Evolutionary conservation across 2,113 vertebrate species (phyloP).

Genomic region (Thryonomys swinderianus): DNA sequence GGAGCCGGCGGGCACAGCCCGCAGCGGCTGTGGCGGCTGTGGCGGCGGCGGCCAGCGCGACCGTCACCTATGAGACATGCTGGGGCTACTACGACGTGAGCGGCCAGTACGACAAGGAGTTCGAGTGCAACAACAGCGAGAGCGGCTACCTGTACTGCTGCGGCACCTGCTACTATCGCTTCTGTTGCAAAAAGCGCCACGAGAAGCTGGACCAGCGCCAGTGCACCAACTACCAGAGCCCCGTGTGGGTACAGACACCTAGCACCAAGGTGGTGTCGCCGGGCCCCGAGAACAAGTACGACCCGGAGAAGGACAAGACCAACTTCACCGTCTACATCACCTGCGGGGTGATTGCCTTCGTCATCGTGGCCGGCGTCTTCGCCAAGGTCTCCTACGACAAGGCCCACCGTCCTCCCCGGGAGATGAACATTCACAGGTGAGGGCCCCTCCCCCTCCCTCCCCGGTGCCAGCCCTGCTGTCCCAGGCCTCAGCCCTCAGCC

Average conservation of each 20-base stretch:
- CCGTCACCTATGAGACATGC: slow-evolving; percentile 92
- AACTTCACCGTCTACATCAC: slow-evolving; percentile 99
- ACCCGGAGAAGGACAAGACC: slow-evolving; percentile 96
- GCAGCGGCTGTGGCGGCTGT: slow-evolving; percentile 82
- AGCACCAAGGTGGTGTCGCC: slow-evolving; percentile 86
- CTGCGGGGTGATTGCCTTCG: slow-evolving; percentile 97
- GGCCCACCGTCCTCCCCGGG: slow-evolving; percentile 96
- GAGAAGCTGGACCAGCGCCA: slow-evolving; percentile 95
- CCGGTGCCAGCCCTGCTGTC: fast-evolving
- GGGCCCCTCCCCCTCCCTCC: slow-evolving; percentile 38
- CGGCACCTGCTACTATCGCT: slow-evolving; percentile 98
- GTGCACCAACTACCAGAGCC: slow-evolving; percentile 95
- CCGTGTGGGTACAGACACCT: slow-evolving; percentile 93
- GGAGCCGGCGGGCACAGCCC: slow-evolving; percentile 65
- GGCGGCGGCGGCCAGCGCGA: slow-evolving; percentile 85
- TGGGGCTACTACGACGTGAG: slow-evolving; percentile 99
- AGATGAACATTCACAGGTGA: slow-evolving; percentile 99
- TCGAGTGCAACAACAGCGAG: slow-evolving; percentile 98
- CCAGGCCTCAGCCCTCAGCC: neutral
- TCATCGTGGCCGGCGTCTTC: slow-evolving; percentile 96
- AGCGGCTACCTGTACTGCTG: slow-evolving; percentile 99
- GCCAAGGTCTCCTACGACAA: slow-evolving; percentile 99
- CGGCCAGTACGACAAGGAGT: slow-evolving; percentile 97
- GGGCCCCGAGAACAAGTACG: slow-evolving; percentile 91
- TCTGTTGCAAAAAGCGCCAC: slow-evolving; percentile 98